Base-by-base conservation (phyloP, 2,113 vertebrate genomes). In the Ginglymostoma cirratum region DNA sequence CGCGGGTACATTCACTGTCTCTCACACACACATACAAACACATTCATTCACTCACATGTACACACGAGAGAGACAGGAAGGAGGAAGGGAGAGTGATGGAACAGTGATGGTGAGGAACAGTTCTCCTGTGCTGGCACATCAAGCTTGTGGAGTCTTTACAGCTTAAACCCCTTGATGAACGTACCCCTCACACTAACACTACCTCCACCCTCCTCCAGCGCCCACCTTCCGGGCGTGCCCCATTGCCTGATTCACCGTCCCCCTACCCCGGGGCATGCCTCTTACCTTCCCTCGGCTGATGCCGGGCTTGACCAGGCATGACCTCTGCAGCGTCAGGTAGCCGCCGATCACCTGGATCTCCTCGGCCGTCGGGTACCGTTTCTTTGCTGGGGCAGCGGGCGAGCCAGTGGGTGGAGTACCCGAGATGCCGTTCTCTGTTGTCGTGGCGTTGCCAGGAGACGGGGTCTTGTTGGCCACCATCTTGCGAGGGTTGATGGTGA, bases 321-420 rank as follows among this genome's bases (percentile, higher is more conserved):
- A 99, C 96, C 97, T 98, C 85, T 98, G 97, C 86, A 99, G 97
- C 42, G 97, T 98, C 97, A 98, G 98, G 97, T 99, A 99, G 94
- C 98, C 99, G 42, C 99, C 99, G 12, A 99, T 98, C 96, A 99
- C 99, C 97, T 98, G 97, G 55, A 99, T 99, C 97, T 99, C 98
- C 96, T 99, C 98, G 0, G 96, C 98, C 0, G 98, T 98, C 24
- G 98, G 99, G 96, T 98, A 99, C 94, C 98, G 98, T 96, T 98
- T 99, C 97, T 98, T 99, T 10, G 0, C 94, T 8, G 96, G 34
- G 0, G 96, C 45, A 1, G 12, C 30, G 0, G 86, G 38, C 89
- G 90, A 0, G 14, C 80, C 96, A 70, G 72, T 0, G 48, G 96
- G 72, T 92, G 96, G 24, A 72, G 95, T 17, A 96, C 12, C 0